Evolutionary conservation across 2,797 vertebrate species (phyloP).

Genomic region (Oreortyx pictus): DNA sequence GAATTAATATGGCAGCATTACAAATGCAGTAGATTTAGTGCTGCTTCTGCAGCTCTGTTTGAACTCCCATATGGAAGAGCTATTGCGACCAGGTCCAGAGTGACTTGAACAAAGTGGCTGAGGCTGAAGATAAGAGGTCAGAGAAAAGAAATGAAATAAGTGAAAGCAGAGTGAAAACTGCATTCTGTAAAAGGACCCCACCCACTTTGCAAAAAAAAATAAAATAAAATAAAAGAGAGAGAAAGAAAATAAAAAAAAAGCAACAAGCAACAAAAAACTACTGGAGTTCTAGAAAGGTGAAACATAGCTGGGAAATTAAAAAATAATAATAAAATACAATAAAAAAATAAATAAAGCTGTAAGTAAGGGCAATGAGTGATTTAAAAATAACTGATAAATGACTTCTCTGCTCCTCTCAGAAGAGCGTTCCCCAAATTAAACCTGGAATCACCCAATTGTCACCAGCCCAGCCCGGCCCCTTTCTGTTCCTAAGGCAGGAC

Average conservation of each 20-base stretch:
- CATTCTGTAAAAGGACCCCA: neutral
- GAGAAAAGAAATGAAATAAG: neutral
- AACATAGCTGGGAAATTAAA: neutral
- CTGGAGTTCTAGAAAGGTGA: neutral
- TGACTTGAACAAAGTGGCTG: neutral
- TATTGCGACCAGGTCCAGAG: neutral
- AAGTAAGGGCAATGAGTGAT: neutral
- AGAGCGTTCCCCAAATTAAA: neutral
- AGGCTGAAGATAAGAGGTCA: conserved; percentile 8
- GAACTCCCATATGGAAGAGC: conserved; percentile 1
- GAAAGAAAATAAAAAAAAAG: neutral
- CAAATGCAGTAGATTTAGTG: conserved; percentile 27
- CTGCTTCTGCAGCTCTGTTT: conserved; percentile 9
- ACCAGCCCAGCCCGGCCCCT: neutral
- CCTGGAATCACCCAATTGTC: neutral
- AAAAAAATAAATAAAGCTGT: neutral
- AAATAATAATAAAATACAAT: neutral
- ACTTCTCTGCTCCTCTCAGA: neutral
- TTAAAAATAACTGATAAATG: neutral
- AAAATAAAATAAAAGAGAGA: neutral
- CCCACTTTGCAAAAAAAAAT: neutral
- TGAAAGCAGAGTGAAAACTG: neutral
- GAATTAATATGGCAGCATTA: conserved; percentile 63
- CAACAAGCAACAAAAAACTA: neutral
- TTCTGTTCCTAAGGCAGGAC: neutral